Conservation (phyloP, 1,140 invertebrate genomes). For the Zaprionus africanus region DNA sequence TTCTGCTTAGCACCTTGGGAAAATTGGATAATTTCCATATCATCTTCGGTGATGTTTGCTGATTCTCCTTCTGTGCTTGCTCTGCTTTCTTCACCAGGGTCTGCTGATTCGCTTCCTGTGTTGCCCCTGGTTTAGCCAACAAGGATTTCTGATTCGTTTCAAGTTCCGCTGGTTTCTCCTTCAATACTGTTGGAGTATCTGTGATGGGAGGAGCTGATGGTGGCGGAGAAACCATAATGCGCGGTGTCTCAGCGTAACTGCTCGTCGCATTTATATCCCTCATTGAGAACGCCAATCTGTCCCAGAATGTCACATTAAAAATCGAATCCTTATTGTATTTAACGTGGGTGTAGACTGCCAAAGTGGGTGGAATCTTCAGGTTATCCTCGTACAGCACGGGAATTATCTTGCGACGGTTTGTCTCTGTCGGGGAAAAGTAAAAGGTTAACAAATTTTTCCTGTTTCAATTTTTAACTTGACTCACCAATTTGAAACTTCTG, state of each 20-base stretch:
- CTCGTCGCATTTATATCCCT: slow-evolving; percentile 48
- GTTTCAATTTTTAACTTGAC: background rate
- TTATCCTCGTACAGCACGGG: slow-evolving; percentile 88
- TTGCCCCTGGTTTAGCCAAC: background rate
- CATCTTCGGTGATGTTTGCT: slow-evolving; percentile 18
- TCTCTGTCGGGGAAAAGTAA: slow-evolving; percentile 60
- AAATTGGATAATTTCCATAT: no score
- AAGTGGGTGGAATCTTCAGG: slow-evolving; percentile 86
- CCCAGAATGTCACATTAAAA: slow-evolving; percentile 84
- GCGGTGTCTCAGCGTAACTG: slow-evolving; percentile 52
- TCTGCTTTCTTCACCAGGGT: slow-evolving; percentile 57
- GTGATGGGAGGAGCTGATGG: slow-evolving; percentile 61
- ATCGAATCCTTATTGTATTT: no score
- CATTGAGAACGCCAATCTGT: slow-evolving; percentile 86
- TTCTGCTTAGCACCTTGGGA: no score
- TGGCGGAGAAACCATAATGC: slow-evolving; percentile 45
- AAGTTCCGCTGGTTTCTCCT: slow-evolving; percentile 27
- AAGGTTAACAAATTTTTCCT: background rate
- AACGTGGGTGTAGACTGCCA: slow-evolving; percentile 86
- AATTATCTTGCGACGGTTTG: slow-evolving; percentile 87
- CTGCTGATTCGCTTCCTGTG: background rate
- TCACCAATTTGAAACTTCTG: slow-evolving; percentile 88
- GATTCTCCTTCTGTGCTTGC: slow-evolving; percentile 47
- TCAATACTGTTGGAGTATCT: slow-evolving; percentile 44
- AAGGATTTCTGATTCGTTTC: slow-evolving; percentile 37